Base-by-base conservation (phyloP, 2,888 invertebrate species). In the Apotomis capreana region DNA sequence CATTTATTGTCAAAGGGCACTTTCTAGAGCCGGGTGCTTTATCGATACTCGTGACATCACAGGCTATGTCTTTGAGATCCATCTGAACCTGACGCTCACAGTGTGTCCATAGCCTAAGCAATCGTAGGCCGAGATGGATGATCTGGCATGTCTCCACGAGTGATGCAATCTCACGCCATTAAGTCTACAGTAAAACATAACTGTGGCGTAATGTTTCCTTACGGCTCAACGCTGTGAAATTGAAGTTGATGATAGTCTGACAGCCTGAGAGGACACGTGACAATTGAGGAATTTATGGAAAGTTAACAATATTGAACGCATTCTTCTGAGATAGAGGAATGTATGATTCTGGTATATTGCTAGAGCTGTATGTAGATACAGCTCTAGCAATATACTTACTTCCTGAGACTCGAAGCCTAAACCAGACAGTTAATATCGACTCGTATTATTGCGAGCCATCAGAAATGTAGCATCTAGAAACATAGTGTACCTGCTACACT, bases 91-190 rank as follows among this genome's bases (percentile, higher is more conserved):
- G 13, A 54, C 8, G 65, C 57, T 55, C 55, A 49, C 37, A 37
- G 37, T 60, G 68, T 36, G 64, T n/a, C 46, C 57, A 57, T 63
- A 65, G 61, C 69, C 62, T 63, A 70, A 71, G 74, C 62, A 70
- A 71, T 73, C 58, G 70, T 68, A 68, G 70, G 67, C 68, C 68
- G 71, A 58, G 73, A 64, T 59, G 70, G 72, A 76, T 77, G 77
- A 76, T 78, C 75, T 75, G 74, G 68, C 74, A 78, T 77, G 79
- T 68, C 68, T 72, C 68, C 72, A 72, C 80, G 79, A 79, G 76
- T 76, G 76, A 77, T 77, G 79, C 81, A 82, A 84, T 84, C 81
- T 81, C 80, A 83, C 81, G 82, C 80, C 78, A 83, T 80, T 79
- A 81, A 74, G 73, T 75, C 49, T 80, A 76, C 75, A 74, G 79